Evolutionary conservation across 2,888 invertebrate genomes (phyloP), one percentile per base, ranked within the genome.

Genomic region (Mythimna albipuncta): DNA sequence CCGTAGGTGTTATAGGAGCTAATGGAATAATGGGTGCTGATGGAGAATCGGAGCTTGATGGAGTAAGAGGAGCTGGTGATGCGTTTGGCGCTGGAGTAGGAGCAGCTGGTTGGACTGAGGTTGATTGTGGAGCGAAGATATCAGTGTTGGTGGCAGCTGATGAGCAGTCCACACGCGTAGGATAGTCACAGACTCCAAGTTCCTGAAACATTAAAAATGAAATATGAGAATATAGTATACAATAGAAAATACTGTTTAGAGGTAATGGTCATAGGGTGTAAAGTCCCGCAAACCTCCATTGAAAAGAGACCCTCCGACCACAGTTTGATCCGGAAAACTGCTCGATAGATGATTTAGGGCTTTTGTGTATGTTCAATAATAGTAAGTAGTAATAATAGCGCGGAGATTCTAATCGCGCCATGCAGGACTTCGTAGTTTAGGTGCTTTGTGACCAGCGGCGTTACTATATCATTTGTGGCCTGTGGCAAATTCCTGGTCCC

Each of bases 121-220:
- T 66, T 19, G 62, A 61, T 47, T 77, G 64, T 78, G 85, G 73
- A 68, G 58, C 89, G 59, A 81, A 81, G 3, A 79, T 32, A 35
- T 69, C 84, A 0, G 74, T 72, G 58, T 85, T 85, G 2, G 58
- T 59, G 2, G 77, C 86, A 26, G 76, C 69, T 7, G 85, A 85
- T 38, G 61, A 86, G 84, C 97, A 97, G 86, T 97, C 96, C 0
- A 97, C 97, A 69, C 96, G 95, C 62, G 96, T 91, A 0, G 96
- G 94, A 83, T 97, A 97, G 89, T 98, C 97, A 82, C 98, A 98
- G 26, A 97, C 96, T 47, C 97, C 97, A 6, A 97, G 91, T 65
- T 94, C 92, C 97, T 97, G 91, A 74, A 96, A 95, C 9, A 69
- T 21, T n/a, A 32, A 32, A 38, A 52, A 26, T 6, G 1, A 19